These are phyloP conservation scores for Lydus trimaculatus DNA, from an alignment of 2,888 invertebrate species.

Conservation along the genomic window DNA sequence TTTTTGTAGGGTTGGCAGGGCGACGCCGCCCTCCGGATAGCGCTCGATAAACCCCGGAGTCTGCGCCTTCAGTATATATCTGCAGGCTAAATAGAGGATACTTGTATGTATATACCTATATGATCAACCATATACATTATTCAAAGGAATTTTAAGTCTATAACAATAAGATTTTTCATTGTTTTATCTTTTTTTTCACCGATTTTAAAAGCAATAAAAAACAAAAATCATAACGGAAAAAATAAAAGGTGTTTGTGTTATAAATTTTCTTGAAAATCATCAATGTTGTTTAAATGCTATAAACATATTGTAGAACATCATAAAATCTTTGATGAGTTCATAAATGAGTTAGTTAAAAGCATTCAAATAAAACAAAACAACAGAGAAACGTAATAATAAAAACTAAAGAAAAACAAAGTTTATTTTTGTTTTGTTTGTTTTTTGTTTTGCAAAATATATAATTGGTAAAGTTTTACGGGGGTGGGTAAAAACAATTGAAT, in stretches of 20 bases:
- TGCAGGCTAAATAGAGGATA: slow-evolving; percentile 32
- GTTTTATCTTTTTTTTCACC: too few relatives aligned
- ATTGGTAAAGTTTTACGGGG: too few relatives aligned
- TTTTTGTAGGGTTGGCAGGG: slow-evolving; percentile 51
- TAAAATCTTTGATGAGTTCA: slow-evolving; percentile 5
- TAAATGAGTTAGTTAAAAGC: background rate
- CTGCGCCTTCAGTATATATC: slow-evolving; percentile 37
- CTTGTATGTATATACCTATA: slow-evolving; percentile 32
- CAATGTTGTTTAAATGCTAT: background rate
- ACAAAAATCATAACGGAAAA: background rate
- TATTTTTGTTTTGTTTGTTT: too few relatives aligned
- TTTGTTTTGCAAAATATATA: too few relatives aligned
- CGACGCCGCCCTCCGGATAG: slow-evolving; percentile 53
- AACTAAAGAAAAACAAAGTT: too few relatives aligned
- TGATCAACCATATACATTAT: background rate
- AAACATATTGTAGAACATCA: background rate
- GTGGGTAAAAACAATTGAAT: too few relatives aligned
- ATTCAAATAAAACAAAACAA: background rate
- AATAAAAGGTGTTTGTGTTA: background rate
- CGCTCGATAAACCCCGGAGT: slow-evolving; percentile 51
- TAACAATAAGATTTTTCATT: background rate
- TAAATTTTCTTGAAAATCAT: background rate
- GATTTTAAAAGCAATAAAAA: too few relatives aligned
- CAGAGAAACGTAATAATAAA: background rate
- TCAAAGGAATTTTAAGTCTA: background rate